These are phyloP conservation scores for Machimus atricapillus DNA, from an alignment of 2,888 invertebrate species.

Conservation along the genomic window DNA sequence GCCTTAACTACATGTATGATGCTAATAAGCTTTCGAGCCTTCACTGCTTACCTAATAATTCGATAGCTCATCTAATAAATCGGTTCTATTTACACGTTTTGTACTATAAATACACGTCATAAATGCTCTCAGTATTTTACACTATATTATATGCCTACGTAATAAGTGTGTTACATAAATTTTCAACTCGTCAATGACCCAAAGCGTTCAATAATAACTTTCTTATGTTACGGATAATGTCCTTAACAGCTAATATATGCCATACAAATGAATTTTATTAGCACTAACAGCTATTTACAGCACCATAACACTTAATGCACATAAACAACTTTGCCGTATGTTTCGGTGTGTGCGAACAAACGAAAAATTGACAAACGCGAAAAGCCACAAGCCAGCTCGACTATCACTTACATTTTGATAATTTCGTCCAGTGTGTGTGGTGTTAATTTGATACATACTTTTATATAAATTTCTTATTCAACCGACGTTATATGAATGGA, in stretches of 20 bases:
- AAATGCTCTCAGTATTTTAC: slow-evolving; percentile 20
- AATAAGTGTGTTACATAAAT: background rate
- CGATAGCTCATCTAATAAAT: background rate
- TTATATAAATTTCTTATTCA: slow-evolving; percentile 17
- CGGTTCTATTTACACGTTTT: slow-evolving; percentile 27
- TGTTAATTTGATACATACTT: slow-evolving; percentile 25
- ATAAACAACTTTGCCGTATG: background rate
- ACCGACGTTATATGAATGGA: slow-evolving; percentile 24
- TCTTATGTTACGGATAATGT: background rate
- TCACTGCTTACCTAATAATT: background rate
- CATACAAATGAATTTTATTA: background rate
- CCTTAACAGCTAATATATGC: background rate
- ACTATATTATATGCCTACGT: background rate
- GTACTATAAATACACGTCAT: slow-evolving; percentile 36
- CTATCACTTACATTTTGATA: background rate
- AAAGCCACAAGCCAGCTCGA: slow-evolving; percentile 15
- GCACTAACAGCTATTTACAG: slow-evolving; percentile 27
- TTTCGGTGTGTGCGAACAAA: background rate
- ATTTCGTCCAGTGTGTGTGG: background rate
- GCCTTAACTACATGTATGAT: background rate
- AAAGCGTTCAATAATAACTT: slow-evolving; percentile 1
- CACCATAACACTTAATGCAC: slow-evolving; percentile 33
- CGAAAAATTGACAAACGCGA: background rate
- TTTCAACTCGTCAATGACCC: background rate
- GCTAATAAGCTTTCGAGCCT: background rate